phyloP scores from a whole-genome alignment of 2,113 vertebrate species.

The Pyxicephalus adspersus region DNA sequence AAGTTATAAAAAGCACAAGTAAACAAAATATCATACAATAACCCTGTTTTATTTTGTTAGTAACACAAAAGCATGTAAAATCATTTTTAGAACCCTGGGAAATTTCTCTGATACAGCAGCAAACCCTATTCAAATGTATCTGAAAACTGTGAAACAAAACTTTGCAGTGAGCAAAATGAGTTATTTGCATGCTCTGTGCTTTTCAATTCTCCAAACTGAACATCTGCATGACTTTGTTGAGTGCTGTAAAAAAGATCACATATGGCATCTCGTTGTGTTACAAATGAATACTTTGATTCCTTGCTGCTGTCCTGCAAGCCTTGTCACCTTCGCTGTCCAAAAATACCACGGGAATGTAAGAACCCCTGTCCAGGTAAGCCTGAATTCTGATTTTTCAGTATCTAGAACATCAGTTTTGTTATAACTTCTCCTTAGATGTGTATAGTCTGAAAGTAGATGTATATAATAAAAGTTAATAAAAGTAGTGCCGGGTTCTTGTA shows the following conservation, averaged over 20 bases:
- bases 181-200: constrained; percentile 14
- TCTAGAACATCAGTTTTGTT: no score
- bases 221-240: not conserved
- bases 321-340: constrained; percentile 21
- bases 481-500: no score
- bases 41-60: no score
- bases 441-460: no score
- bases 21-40: no score
- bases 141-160: constrained; percentile 1
- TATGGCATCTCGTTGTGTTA: constrained; percentile 10
- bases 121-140: constrained; percentile 34
- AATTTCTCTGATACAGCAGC: constrained; percentile 8
- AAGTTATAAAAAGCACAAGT: no score
- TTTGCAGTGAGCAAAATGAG: not conserved
- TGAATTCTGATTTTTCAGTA: not conserved
- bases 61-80: no score
- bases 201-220: not conserved
- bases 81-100: not conserved
- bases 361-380: constrained; percentile 1
- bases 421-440: no score
- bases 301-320: not conserved
- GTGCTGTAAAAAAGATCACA: not conserved
- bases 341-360: not conserved
- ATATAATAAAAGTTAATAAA: no score
- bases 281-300: constrained; percentile 26